Evolutionary conservation across 2,888 invertebrate genomes (phyloP).

Genomic region (Drosophila macrospina): DNA sequence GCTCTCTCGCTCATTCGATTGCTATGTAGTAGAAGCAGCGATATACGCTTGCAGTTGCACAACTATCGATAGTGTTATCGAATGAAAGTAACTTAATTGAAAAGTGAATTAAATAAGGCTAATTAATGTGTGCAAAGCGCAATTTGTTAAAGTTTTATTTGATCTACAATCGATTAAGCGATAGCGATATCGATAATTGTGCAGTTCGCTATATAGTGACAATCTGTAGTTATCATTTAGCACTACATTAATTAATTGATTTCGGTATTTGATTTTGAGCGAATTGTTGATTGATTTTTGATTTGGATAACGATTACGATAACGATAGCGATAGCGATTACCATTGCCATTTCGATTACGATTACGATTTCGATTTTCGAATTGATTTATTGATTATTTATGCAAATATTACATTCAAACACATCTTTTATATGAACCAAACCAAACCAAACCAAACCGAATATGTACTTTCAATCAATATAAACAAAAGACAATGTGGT

Average conservation of each 20-base stretch:
- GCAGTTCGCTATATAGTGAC: not conserved
- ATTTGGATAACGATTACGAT: slow-evolving; percentile 19
- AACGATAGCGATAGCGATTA: slow-evolving; percentile 3
- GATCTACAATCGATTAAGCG: not conserved
- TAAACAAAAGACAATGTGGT: slow-evolving; percentile 85
- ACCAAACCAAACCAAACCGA: slow-evolving; percentile 68
- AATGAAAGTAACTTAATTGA: not conserved
- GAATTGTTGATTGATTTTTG: slow-evolving; percentile 63
- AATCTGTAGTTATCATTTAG: slow-evolving; percentile 30
- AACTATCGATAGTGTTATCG: slow-evolving; percentile 3
- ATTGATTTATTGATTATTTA: slow-evolving; percentile 76
- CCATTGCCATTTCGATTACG: slow-evolving; percentile 17
- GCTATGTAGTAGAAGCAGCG: slow-evolving; percentile 29
- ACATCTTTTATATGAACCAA: slow-evolving; percentile 82
- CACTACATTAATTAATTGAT: slow-evolving; percentile 17
- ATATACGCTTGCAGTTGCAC: not conserved
- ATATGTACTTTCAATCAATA: slow-evolving; percentile 80
- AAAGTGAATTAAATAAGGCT: no score
- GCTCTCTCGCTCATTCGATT: not conserved
- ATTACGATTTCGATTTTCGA: slow-evolving; percentile 54
- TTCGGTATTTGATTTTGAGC: slow-evolving; percentile 52
- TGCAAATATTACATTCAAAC: slow-evolving; percentile 81
- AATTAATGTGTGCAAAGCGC: no score
- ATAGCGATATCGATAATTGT: not conserved
- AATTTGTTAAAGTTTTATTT: no score